phyloP scores from a whole-genome alignment of 2,888 invertebrate genomes.

The Spisula subtruncata region DNA sequence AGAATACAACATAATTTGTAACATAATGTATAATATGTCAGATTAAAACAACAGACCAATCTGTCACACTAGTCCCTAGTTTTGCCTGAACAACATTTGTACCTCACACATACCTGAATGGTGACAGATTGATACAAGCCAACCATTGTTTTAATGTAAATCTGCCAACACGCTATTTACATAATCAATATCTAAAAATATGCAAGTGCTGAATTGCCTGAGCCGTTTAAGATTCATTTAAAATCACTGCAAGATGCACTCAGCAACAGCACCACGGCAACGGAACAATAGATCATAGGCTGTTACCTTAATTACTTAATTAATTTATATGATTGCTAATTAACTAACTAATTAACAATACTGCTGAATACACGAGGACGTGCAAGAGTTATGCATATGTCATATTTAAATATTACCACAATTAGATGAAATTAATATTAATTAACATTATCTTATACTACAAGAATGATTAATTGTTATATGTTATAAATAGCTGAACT shows the following conservation, averaged over 20 bases:
- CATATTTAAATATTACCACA: too few relatives aligned
- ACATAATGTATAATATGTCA: neutral
- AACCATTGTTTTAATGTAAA: neutral
- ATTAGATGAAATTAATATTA: neutral
- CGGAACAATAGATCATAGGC: too few relatives aligned
- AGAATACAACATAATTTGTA: neutral
- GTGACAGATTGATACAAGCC: constrained; percentile 12
- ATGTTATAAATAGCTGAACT: neutral
- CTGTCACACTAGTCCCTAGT: neutral
- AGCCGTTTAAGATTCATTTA: too few relatives aligned
- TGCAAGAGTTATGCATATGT: too few relatives aligned
- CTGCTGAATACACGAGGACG: too few relatives aligned
- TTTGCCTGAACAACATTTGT: neutral
- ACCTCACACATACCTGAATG: neutral
- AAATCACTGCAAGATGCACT: too few relatives aligned
- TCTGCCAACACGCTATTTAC: too few relatives aligned
- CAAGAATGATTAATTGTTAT: neutral
- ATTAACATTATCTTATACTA: neutral
- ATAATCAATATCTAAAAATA: neutral
- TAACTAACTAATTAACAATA: too few relatives aligned
- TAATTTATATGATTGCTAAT: too few relatives aligned
- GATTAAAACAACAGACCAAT: constrained; percentile 12
- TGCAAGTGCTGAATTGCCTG: neutral
- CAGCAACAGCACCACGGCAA: too few relatives aligned
- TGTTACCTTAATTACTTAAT: too few relatives aligned